Base-by-base conservation (phyloP, 2,797 vertebrate genomes). In the Alfaro cultratus region DNA sequence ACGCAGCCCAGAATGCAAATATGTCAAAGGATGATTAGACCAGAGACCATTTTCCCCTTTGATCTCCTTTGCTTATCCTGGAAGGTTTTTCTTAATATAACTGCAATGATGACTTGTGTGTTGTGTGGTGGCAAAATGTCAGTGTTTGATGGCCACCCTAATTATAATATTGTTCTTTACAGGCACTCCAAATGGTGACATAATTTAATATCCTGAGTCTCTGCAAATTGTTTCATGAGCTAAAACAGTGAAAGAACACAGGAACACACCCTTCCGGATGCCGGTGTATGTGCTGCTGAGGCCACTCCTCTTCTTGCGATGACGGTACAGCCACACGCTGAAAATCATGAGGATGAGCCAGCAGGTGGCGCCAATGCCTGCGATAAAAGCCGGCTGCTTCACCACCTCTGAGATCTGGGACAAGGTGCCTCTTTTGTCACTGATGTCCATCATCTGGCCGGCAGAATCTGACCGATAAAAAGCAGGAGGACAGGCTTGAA, bases 301-400 rank as follows among this genome's bases (percentile, higher is more conserved):
- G 16, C 98, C 97, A 0, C 91, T 98, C 82, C 98, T 95, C 93
- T 99, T 99, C 95, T 99, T 99, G 16, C 98, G 95, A 92, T 99
- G 98, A 0, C 98, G 96, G 79, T 99, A 99, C 0, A 99, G 95
- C 98, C 98, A 99, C 94, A 99, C 96, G 75, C 98, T 99, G 94
- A 99, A 99, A 77, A 99, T 97, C 98, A 99, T 99, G 45, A 99
- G 97, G 80, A 99, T 96, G 86, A 98, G 92, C 98, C 98, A 99
- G 87, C 98, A 99, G 85, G 98, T 98, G 11, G 98, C 97, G 9
- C 98, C 98, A 43, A 99, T 98, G 82, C 98, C 98, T 0, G 98
- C 98, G 6, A 99, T 99, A 91, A 99, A 99, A 0, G 98, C 98
- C 0, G 98, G 98, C 80, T 99, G 97, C 92, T 96, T 98, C 68